These are phyloP conservation scores for Strix uralensis DNA, from an alignment of 2,113 vertebrate genomes.

Conservation along the genomic window DNA sequence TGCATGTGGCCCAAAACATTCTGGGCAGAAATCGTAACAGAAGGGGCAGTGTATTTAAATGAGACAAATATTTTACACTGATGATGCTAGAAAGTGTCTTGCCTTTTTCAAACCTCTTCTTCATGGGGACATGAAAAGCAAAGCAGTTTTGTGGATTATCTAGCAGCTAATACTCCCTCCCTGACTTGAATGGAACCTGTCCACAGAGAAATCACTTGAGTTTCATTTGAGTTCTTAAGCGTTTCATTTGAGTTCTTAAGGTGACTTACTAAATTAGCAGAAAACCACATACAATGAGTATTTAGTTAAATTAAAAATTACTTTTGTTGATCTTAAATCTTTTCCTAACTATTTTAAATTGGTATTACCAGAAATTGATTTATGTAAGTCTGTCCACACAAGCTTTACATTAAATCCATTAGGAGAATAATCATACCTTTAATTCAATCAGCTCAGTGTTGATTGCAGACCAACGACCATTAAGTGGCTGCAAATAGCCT, in stretches of 20 bases:
- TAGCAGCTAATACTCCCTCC: background rate
- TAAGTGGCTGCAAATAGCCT: constrained; percentile 48
- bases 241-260: background rate
- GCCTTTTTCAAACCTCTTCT: background rate
- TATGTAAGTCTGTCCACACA: background rate
- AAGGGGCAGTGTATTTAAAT: background rate
- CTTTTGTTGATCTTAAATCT: background rate
- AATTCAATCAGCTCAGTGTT: background rate
- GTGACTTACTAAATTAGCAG: background rate
- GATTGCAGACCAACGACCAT: constrained; percentile 1
- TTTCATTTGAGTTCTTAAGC: background rate
- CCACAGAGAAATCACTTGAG: background rate
- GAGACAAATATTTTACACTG: background rate
- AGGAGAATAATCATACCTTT: background rate
- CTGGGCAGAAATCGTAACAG: background rate
- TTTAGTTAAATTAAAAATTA: background rate
- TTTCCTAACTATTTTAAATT: background rate
- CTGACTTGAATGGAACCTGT: background rate
- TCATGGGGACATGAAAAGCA: background rate
- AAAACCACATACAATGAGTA: background rate
- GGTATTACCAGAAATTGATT: background rate
- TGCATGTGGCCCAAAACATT: background rate
- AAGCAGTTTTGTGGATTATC: background rate
- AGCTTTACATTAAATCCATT: constrained; percentile 22
- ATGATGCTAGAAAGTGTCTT: background rate